Evolutionary conservation across 2,797 vertebrate genomes (phyloP).

Genomic region (Rhabdomys pumilio): DNA sequence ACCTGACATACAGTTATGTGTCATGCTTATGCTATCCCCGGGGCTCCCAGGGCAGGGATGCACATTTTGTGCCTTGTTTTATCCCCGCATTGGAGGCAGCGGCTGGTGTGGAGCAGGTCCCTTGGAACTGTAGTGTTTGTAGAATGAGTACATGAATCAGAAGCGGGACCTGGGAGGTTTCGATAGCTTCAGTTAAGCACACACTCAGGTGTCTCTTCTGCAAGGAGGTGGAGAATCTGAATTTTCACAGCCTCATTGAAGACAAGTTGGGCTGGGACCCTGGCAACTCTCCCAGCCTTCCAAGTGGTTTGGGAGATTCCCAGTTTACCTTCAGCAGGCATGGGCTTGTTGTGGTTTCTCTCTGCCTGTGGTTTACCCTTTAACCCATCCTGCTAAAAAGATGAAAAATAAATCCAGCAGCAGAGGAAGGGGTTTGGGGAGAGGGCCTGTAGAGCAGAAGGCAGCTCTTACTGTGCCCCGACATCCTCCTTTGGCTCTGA

Average conservation of each 20-base stretch:
- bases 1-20: neutral
- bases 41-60: neutral
- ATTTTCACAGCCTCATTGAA: constrained; percentile 46
- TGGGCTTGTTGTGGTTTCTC: constrained; percentile 76
- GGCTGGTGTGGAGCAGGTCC: neutral
- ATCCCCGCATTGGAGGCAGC: neutral
- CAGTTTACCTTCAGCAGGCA: constrained; percentile 56
- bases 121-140: neutral
- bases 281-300: neutral
- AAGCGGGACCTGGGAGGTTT: constrained; percentile 18
- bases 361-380: constrained; percentile 85
- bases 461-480: constrained; percentile 81
- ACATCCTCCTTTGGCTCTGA: constrained; percentile 82
- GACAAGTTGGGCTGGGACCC: constrained; percentile 11
- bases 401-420: constrained; percentile 83
- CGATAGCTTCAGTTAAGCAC: neutral
- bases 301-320: constrained; percentile 73
- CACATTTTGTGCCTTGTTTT: constrained; percentile 18
- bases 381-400: constrained; percentile 71
- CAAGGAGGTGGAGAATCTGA: neutral
- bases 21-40: neutral
- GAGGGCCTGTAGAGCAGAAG: constrained; percentile 66
- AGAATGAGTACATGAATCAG: constrained; percentile 13
- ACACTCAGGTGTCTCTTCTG: neutral
- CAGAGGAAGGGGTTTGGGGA: constrained; percentile 62